Evolutionary conservation across 2,797 vertebrate species (phyloP), one percentile per base, ranked within the genome.

Genomic region (Todus mexicanus): DNA sequence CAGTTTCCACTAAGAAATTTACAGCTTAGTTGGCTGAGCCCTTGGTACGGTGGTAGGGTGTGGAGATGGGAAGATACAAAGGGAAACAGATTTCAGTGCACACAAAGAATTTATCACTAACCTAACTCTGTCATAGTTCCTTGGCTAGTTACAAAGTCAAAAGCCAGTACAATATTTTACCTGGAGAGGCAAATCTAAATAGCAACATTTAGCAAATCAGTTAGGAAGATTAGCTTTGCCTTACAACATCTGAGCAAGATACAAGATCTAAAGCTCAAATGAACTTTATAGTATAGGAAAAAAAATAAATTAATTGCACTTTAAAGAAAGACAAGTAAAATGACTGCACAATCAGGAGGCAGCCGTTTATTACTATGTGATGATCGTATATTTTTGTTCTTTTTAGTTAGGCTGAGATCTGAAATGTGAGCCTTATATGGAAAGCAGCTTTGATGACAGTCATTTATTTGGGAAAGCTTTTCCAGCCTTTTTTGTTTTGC

Each of bases 391-490:
- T 65, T 86, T 63, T 69, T 78, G 45, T 38, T 82, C 64, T 65
- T 70, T 74, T 87, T 17, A 68, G 48, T n/a, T 27, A 51, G 57
- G 48, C 76, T 91, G 69, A 54, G 27, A 79, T 83, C 50, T 80
- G 65, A 86, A 93, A 83, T 79, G 72, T 29, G 35, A 91, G 70
- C 82, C 85, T 64, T 83, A 43, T 12, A 65, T 5, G n/a, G 93
- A 89, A 89, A 35, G 71, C 16, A 68, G 71, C 81, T 84, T 81
- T 59, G 26, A 91, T 64, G 71, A 89, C 59, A 90, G 71, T 54
- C 9, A 88, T 86, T 92, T 91, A 88, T 74, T 94, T 95, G 53
- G 71, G 89, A 90, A 94, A 93, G 82, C 57, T 86, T 87, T 88
- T 68, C 63, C 73, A 94, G 70, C 6, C 70, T 81, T 90, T n/a